Conservation (phyloP, 2,113 vertebrate genomes). For the Atlantisia rogersi region DNA sequence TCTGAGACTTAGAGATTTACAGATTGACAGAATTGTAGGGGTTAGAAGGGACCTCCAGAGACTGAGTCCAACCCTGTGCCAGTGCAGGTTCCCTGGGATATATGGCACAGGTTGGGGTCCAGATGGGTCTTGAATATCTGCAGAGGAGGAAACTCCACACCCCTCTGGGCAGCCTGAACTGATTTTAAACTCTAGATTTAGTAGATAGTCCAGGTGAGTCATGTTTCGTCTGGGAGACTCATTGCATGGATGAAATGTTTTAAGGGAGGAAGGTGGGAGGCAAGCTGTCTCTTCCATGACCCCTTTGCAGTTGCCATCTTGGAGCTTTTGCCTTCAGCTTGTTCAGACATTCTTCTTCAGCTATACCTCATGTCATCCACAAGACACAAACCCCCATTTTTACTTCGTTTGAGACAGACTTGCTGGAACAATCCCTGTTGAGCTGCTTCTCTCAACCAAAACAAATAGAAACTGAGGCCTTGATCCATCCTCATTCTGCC, state of each 20-base stretch:
- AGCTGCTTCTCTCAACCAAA: not conserved
- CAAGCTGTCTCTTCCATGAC: not conserved
- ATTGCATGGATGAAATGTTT: not conserved
- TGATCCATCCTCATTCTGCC: not conserved
- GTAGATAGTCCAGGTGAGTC: not conserved
- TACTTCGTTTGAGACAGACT: not conserved
- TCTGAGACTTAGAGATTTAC: not conserved
- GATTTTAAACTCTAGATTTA: not conserved
- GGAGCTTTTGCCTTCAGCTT: not conserved
- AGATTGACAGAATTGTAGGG: too few relatives aligned
- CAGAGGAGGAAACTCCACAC: too few relatives aligned
- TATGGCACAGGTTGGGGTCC: too few relatives aligned
- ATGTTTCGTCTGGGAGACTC: not conserved
- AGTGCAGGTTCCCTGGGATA: too few relatives aligned
- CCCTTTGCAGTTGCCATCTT: not conserved
- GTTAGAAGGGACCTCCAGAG: too few relatives aligned
- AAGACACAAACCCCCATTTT: not conserved
- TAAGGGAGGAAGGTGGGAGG: not conserved
- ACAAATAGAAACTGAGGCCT: not conserved
- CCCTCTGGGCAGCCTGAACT: too few relatives aligned
- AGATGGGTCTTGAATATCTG: too few relatives aligned
- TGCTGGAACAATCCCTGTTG: not conserved
- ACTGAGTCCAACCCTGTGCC: too few relatives aligned
- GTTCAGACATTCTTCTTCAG: rapidly evolving
- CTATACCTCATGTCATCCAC: not conserved